Percentiles rank a stretch among this genome's conserved stretches.
These are phyloP conservation scores for Cinclus mexicanus DNA, from an alignment of 2,113 vertebrate genomes.

Conservation along the genomic window DNA sequence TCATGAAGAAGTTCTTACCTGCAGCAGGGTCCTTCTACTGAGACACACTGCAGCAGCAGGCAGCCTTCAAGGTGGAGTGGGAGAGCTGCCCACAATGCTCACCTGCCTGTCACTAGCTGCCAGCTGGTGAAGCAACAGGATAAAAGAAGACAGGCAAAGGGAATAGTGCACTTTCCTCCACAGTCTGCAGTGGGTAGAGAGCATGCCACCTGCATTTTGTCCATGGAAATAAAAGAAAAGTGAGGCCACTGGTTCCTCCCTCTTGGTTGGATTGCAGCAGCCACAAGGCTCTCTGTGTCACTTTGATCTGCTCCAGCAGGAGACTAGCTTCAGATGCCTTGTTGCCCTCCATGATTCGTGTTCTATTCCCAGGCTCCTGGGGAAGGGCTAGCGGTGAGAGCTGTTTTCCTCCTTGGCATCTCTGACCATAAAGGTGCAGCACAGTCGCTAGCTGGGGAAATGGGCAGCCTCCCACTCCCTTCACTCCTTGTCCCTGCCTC, in stretches of 20 bases:
- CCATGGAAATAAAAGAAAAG: background rate
- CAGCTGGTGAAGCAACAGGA: background rate
- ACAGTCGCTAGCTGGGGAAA: accelerated
- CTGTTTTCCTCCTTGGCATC: background rate
- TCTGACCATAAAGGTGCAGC: background rate
- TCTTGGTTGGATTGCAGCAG: background rate
- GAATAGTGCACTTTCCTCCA: background rate
- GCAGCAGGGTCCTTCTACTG: background rate
- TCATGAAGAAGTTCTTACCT: background rate
- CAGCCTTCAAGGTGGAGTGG: background rate
- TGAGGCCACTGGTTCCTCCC: accelerated
- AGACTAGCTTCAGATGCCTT: background rate
- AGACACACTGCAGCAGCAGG: background rate
- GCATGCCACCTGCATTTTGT: background rate
- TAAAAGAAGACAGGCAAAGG: background rate
- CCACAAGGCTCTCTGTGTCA: background rate
- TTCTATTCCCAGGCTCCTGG: background rate
- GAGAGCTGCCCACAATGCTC: background rate
- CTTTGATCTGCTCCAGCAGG: background rate
- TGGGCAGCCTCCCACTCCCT: background rate
- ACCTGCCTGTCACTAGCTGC: background rate
- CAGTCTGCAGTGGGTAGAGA: background rate
- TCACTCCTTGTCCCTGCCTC: background rate
- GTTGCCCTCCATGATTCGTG: background rate
- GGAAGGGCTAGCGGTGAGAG: background rate